Conservation (phyloP, 2,113 vertebrate genomes). For the western clawed frog (Xenopus tropicalis) region UCB_Xtro_10.0 CM004444.2:103387501-103388000, state of each 20-base stretch:
- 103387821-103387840: no score
- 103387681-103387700: constrained; percentile 23
- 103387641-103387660: constrained; percentile 5
- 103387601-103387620: not conserved
- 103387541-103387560: not conserved
- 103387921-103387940: no score
- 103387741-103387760: constrained; percentile 17
- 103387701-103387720: constrained; percentile 6
- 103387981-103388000: no score
- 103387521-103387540: not conserved
- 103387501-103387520: no score
- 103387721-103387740: constrained; percentile 7
- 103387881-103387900: no score
- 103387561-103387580: constrained; percentile 2
- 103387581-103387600: constrained; percentile 24
- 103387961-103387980: no score
- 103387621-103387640: constrained; percentile 12
- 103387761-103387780: constrained; percentile 10
- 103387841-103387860: no score
- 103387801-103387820: no score
- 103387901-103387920: no score
- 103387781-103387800: not conserved
- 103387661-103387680: constrained; percentile 33
- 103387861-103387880: no score
- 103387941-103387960: no score